A percentile compares a stretch with the other conserved stretches of the same genome.
Conservation (phyloP, 2,797 vertebrate genomes). For the Mus spretus region DNA sequence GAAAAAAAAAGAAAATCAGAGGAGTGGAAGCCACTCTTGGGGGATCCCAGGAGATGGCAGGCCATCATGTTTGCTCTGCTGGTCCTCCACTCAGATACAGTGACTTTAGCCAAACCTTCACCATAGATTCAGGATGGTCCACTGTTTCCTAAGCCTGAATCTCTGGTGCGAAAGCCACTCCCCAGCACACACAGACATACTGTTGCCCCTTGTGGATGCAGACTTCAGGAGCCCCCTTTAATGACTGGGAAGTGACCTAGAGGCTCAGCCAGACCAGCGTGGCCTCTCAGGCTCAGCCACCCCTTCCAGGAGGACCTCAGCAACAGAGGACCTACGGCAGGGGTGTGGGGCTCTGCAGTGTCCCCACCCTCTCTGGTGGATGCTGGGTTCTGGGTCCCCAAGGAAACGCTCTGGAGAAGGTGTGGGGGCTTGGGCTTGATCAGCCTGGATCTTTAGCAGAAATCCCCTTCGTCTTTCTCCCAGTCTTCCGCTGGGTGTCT, state of each 20-base stretch:
- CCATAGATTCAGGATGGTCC: background rate
- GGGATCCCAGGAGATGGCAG: background rate
- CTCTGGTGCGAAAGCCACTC: slow-evolving; percentile 18
- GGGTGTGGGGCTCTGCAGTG: background rate
- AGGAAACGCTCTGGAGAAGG: slow-evolving; percentile 12
- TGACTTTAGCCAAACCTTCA: background rate
- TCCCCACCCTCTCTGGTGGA: slow-evolving; percentile 20
- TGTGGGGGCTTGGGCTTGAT: slow-evolving; percentile 79
- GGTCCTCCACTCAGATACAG: background rate
- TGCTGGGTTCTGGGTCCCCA: slow-evolving; percentile 67
- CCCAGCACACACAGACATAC: background rate
- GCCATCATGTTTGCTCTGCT: background rate
- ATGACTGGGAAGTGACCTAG: background rate
- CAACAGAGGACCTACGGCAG: slow-evolving; percentile 44
- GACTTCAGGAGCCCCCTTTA: background rate
- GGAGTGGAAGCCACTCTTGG: background rate
- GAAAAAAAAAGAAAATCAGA: background rate
- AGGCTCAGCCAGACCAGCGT: background rate
- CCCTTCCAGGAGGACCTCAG: slow-evolving; percentile 48
- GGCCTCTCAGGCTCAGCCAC: slow-evolving; percentile 46
- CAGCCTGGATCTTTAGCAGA: slow-evolving; percentile 86
- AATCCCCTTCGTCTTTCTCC: slow-evolving; percentile 85
- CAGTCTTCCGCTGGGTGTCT: slow-evolving; percentile 85
- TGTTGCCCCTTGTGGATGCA: background rate
- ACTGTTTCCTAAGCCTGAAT: slow-evolving; percentile 2